phyloP scores from a whole-genome alignment of 2,888 invertebrate genomes.

The Dione vanillae region DNA sequence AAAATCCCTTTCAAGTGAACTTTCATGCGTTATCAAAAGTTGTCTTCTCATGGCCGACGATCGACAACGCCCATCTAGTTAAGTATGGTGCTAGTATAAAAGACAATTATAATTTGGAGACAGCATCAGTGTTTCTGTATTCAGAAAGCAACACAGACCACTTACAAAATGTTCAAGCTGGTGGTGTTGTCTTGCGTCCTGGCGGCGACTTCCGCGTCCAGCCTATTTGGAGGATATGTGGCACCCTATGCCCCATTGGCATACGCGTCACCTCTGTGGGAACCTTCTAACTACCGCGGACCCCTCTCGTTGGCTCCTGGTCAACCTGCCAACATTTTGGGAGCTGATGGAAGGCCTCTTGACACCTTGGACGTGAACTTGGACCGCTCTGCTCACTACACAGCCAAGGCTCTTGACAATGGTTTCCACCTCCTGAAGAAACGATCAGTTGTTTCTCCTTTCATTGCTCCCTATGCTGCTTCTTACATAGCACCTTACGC shows the following conservation, averaged over 20 bases:
- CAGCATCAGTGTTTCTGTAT: slow-evolving; percentile 70
- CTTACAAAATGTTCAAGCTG: slow-evolving; percentile 80
- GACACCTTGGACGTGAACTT: slow-evolving; percentile 77
- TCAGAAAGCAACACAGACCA: slow-evolving; percentile 78
- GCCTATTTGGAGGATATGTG: slow-evolving; percentile 82
- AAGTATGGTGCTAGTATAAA: slow-evolving; percentile 60
- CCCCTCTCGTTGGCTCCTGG: slow-evolving; percentile 75
- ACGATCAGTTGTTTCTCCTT: slow-evolving; percentile 55
- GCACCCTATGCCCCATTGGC: slow-evolving; percentile 58
- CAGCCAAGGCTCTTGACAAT: slow-evolving; percentile 67
- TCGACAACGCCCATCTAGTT: slow-evolving; percentile 60
- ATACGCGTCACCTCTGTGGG: slow-evolving; percentile 55
- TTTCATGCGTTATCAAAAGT: slow-evolving; percentile 62
- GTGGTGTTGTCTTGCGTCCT: slow-evolving; percentile 86
- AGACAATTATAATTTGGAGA: slow-evolving; percentile 70
- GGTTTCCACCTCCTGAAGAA: slow-evolving; percentile 64
- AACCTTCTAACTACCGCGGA: slow-evolving; percentile 67
- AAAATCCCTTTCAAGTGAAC: slow-evolving; percentile 47
- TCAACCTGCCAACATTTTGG: slow-evolving; percentile 75
- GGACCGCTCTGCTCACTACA: slow-evolving; percentile 74
- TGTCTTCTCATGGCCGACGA: slow-evolving; percentile 66
- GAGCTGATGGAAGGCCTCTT: slow-evolving; percentile 73
- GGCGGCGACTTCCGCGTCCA: slow-evolving; percentile 80
- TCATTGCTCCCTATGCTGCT: slow-evolving; percentile 51
- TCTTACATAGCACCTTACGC: slow-evolving; percentile 54